phyloP scores from a whole-genome alignment of 2,113 vertebrate genomes.

The Rhinolophus ferrumequinum region DNA sequence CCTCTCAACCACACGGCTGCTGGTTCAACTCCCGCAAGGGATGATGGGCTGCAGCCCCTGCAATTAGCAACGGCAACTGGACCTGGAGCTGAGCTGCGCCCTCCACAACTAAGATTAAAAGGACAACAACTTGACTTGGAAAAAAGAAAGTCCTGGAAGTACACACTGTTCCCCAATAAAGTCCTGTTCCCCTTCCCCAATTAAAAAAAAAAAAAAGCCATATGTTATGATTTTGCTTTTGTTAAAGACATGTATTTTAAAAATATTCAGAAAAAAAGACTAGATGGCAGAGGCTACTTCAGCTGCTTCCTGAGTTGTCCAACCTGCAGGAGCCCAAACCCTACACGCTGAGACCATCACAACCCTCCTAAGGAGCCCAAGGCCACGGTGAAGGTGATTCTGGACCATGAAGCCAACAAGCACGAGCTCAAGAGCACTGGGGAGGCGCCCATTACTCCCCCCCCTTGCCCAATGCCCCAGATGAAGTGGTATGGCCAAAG shows the following conservation, averaged over 20 bases:
- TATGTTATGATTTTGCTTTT: not conserved
- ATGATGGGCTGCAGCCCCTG: too few relatives aligned
- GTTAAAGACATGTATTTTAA: not conserved
- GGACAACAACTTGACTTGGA: too few relatives aligned
- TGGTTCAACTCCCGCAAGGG: too few relatives aligned
- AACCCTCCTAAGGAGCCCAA: not conserved
- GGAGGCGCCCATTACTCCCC: conserved; percentile 85
- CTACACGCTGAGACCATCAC: not conserved
- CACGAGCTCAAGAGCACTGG: conserved; percentile 86
- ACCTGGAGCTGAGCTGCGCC: too few relatives aligned
- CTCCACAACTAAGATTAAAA: too few relatives aligned
- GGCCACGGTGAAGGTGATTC: conserved; percentile 89
- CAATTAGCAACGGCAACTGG: too few relatives aligned
- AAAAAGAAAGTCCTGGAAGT: too few relatives aligned
- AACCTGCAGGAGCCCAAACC: not conserved
- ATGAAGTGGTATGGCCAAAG: conserved; percentile 84
- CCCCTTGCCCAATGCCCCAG: conserved; percentile 84
- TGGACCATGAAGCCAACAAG: conserved; percentile 89
- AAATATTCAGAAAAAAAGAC: not conserved
- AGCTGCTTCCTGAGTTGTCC: not conserved
- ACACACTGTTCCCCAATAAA: too few relatives aligned
- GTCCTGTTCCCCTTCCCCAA: too few relatives aligned
- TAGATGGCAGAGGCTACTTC: not conserved
- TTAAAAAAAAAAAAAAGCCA: not conserved
- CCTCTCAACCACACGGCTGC: too few relatives aligned